Conservation (phyloP, 2,113 vertebrate genomes). For the Pygathrix nemaeus region DNA sequence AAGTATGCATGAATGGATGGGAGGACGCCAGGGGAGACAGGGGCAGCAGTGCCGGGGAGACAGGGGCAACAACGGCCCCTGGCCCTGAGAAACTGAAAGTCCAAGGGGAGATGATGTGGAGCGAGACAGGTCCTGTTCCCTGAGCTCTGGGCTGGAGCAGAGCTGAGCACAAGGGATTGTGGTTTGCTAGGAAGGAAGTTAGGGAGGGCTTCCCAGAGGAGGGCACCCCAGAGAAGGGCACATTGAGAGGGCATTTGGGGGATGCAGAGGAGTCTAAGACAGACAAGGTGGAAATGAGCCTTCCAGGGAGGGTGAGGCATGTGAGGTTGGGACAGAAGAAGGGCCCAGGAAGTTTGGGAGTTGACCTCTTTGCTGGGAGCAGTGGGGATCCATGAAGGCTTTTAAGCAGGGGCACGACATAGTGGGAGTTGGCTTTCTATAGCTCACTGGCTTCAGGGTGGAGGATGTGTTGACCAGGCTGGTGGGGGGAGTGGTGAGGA, state of each 20-base stretch:
- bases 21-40: not conserved
- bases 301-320: not conserved
- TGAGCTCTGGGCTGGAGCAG: not conserved
- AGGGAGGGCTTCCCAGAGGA: not conserved
- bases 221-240: not conserved
- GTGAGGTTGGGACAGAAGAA: not conserved
- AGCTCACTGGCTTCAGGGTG: rapidly evolving
- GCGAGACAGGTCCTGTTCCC: not conserved
- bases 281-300: not conserved
- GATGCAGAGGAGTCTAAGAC: not conserved
- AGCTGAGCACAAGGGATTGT: not conserved
- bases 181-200: not conserved
- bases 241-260: not conserved
- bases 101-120: not conserved
- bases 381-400: not conserved
- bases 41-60: too few species aligned
- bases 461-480: not conserved
- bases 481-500: rapidly evolving
- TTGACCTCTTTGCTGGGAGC: not conserved
- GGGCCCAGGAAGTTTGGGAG: not conserved
- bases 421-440: rapidly evolving
- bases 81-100: not conserved
- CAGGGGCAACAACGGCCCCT: too few species aligned
- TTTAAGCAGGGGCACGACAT: not conserved
- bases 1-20: not conserved